phyloP scores from a whole-genome alignment of 1,140 invertebrate genomes.

The Ceratitis capitata region DNA sequence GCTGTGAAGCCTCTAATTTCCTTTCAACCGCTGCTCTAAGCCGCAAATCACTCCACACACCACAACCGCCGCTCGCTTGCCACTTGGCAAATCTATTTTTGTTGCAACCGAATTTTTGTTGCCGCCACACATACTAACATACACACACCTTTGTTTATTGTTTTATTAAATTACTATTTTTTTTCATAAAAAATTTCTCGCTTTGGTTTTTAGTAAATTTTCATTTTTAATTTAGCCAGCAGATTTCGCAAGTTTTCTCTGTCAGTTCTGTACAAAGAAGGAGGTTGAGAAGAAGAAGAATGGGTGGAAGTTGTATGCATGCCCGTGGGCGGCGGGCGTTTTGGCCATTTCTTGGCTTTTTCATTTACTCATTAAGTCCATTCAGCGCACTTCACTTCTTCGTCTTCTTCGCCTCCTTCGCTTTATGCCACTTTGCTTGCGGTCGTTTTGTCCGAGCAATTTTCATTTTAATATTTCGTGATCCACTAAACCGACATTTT shows the following conservation, averaged over 20 bases:
- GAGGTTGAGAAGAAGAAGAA: not conserved
- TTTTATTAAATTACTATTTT: not conserved
- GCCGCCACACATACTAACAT: too few relatives aligned
- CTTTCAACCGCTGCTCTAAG: not conserved
- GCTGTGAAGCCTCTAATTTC: conserved; percentile 9
- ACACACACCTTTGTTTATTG: not conserved
- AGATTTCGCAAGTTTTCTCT: not conserved
- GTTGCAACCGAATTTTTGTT: not conserved
- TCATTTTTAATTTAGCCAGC: conserved; percentile 24
- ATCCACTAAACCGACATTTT: not conserved
- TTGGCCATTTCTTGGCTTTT: not conserved
- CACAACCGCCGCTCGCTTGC: not conserved
- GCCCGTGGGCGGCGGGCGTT: not conserved
- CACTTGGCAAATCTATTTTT: not conserved
- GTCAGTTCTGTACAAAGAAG: too few relatives aligned
- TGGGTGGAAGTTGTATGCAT: not conserved
- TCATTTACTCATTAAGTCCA: not conserved
- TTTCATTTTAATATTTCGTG: conserved; percentile 24
- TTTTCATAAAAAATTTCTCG: conserved; percentile 21
- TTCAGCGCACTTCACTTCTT: not conserved
- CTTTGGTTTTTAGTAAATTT: not conserved
- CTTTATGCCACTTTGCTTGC: not conserved
- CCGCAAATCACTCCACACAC: not conserved
- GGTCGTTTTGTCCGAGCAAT: not conserved
- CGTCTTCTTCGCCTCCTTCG: not conserved